Evolutionary conservation across 2,888 invertebrate species (phyloP).

Genomic region (Pollenia labialis): DNA sequence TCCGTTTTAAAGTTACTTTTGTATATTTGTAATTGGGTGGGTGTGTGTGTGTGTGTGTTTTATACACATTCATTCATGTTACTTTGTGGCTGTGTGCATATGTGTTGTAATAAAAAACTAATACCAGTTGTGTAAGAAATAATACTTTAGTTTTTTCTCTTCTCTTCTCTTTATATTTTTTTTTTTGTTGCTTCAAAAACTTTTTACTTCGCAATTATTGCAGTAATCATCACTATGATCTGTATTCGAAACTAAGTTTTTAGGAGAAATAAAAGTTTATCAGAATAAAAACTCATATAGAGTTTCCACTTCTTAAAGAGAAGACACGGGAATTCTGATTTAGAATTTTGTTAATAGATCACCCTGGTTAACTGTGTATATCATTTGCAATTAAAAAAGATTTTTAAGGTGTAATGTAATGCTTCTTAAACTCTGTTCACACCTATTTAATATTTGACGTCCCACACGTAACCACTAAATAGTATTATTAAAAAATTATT

Average conservation of each 20-base stretch:
- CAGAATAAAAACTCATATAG: background rate
- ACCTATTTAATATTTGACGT: no score
- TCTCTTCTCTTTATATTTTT: no score
- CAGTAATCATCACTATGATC: conserved; percentile 49
- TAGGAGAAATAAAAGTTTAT: conserved; percentile 25
- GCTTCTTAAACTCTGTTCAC: no score
- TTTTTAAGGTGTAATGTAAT: no score
- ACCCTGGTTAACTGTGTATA: no score
- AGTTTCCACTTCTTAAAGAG: background rate
- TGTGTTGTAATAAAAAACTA: conserved; percentile 3
- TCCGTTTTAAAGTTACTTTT: conserved; percentile 10
- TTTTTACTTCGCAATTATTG: conserved; percentile 38
- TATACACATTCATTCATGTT: background rate
- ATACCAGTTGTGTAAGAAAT: conserved; percentile 21
- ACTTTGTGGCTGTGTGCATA: background rate
- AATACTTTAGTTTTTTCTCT: conserved; percentile 22
- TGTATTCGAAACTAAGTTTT: conserved; percentile 37
- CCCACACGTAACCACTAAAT: no score
- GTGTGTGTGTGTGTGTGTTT: background rate
- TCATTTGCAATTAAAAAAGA: no score
- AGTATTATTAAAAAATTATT: no score
- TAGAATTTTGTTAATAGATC: background rate
- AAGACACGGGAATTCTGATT: background rate
- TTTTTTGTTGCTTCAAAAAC: background rate
- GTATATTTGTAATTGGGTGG: background rate